Evolutionary conservation across 2,113 vertebrate genomes (phyloP).

Genomic region (Butorides virescens): DNA sequence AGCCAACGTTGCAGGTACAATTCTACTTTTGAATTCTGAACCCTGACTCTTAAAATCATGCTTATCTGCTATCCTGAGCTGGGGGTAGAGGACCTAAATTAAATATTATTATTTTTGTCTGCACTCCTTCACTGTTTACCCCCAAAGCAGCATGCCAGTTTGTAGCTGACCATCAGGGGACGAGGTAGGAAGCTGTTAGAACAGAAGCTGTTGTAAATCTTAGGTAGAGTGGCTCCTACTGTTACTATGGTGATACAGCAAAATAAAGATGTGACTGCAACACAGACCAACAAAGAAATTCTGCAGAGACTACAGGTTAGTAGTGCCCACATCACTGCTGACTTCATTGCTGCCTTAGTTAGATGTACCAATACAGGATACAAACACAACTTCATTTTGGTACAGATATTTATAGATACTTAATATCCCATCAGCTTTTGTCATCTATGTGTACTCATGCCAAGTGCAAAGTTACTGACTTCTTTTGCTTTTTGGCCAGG

Average conservation of each 20-base stretch:
- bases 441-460: background rate
- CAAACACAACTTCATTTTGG: background rate
- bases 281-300: background rate
- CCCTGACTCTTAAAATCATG: background rate
- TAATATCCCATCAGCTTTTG: background rate
- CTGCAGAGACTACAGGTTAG: background rate
- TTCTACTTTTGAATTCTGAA: background rate
- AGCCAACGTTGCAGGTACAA: rapidly evolving
- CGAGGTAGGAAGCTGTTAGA: background rate
- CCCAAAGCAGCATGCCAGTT: background rate
- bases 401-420: background rate
- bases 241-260: background rate
- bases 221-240: background rate
- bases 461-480: background rate
- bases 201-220: background rate
- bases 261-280: background rate
- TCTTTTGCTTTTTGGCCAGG: background rate
- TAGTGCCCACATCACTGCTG: background rate
- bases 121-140: background rate
- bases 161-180: background rate
- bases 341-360: background rate
- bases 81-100: background rate
- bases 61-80: background rate
- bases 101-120: background rate
- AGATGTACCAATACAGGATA: background rate